phyloP scores from a whole-genome alignment of 2,797 vertebrate genomes.

The Sylvilagus floridanus region DNA sequence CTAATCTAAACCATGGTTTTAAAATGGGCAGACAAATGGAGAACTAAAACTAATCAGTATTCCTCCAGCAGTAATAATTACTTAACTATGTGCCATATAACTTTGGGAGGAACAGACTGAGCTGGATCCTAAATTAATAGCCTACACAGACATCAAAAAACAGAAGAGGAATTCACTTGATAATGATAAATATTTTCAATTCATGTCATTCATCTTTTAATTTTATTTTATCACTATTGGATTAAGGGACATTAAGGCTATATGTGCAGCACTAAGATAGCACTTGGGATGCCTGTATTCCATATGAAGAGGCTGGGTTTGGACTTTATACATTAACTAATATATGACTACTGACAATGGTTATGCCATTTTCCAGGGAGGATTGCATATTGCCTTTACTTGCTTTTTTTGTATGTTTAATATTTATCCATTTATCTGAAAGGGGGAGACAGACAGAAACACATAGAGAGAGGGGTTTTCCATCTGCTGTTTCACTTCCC shows the following conservation, averaged over 20 bases:
- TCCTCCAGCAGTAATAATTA: not conserved
- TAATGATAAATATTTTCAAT: conserved; percentile 16
- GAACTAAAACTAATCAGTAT: conserved; percentile 17
- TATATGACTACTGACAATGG: not conserved
- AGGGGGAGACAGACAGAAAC: too few species aligned
- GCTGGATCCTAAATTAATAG: conserved; percentile 30
- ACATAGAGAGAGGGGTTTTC: too few species aligned
- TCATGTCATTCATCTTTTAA: not conserved
- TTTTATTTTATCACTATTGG: not conserved
- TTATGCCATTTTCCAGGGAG: not conserved
- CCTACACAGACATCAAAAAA: not conserved
- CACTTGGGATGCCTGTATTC: too few species aligned
- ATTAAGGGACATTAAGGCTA: not conserved
- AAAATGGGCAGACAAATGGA: not conserved
- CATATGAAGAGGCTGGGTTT: too few species aligned
- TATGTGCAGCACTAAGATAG: too few species aligned
- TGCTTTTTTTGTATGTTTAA: too few species aligned
- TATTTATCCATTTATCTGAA: too few species aligned
- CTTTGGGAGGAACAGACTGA: not conserved
- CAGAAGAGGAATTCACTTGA: not conserved
- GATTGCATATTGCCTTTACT: not conserved
- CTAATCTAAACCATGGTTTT: conserved; percentile 14
- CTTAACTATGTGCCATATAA: not conserved
- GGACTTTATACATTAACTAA: too few species aligned
- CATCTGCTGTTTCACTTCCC: too few species aligned